phyloP scores from a whole-genome alignment of 2,888 invertebrate species.

The Caenorhabditis sp. region DNA sequence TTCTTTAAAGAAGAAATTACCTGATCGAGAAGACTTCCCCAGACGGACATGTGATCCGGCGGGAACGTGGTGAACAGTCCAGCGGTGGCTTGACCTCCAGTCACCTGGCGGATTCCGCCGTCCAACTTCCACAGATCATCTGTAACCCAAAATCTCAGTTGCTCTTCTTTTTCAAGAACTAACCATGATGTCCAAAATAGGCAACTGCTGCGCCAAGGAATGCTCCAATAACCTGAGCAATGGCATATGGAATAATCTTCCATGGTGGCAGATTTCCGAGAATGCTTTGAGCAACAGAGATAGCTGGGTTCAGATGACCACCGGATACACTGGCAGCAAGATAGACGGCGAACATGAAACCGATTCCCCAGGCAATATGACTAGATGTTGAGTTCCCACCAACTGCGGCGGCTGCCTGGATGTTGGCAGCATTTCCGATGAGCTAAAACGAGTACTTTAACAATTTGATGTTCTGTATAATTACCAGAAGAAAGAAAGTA shows the following conservation, averaged over 20 bases:
- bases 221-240: conserved; percentile 80
- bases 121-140: conserved; percentile 83
- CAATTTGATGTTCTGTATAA: neutral
- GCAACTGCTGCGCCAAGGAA: conserved; percentile 80
- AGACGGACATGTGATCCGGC: conserved; percentile 83
- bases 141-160: conserved; percentile 55
- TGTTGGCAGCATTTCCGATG: conserved; percentile 80
- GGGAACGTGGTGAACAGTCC: conserved; percentile 86
- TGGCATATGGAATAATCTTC: conserved; percentile 70
- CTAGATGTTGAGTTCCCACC: conserved; percentile 74
- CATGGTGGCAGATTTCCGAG: conserved; percentile 74
- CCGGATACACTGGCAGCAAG: conserved; percentile 79
- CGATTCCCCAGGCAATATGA: conserved; percentile 81
- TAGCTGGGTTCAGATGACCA: conserved; percentile 80
- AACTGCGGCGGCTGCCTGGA: conserved; percentile 74
- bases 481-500: conserved; percentile 79
- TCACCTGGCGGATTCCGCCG: conserved; percentile 83
- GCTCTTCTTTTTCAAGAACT: neutral
- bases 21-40: conserved; percentile 85
- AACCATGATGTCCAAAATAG: conserved; percentile 81
- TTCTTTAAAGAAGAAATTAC: conserved; percentile 73
- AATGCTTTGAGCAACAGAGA: conserved; percentile 75
- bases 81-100: conserved; percentile 84
- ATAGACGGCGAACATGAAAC: conserved; percentile 82
- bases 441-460: conserved; percentile 64